Evolutionary conservation across 2,113 vertebrate species (phyloP).

Genomic region (Eptesicus fuscus): DNA sequence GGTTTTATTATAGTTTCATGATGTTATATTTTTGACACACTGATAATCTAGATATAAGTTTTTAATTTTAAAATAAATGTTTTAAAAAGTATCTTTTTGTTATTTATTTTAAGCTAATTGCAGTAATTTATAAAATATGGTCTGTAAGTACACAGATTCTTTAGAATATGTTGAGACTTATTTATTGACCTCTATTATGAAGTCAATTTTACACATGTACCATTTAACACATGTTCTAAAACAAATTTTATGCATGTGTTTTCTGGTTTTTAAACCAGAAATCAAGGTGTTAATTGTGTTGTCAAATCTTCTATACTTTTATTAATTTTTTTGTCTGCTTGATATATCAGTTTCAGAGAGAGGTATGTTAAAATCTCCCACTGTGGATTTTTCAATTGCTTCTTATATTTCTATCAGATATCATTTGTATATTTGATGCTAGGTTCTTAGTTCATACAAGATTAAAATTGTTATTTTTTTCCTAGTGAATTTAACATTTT

Average conservation of each 20-base stretch:
- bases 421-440: conserved; percentile 4
- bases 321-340: neutral
- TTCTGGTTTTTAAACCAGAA: conserved; percentile 14
- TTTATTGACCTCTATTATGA: neutral
- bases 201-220: neutral
- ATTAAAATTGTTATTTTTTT: neutral
- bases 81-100: neutral
- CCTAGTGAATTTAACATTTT: neutral
- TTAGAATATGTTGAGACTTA: neutral
- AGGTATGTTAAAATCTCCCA: neutral
- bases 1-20: neutral
- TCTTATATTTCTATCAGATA: neutral
- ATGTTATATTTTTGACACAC: conserved; percentile 17
- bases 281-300: neutral
- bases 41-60: neutral
- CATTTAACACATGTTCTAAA: neutral
- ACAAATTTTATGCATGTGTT: neutral
- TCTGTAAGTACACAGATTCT: neutral
- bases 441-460: neutral
- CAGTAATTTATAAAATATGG: neutral
- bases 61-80: conserved; percentile 30
- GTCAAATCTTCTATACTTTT: neutral
- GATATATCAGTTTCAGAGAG: neutral
- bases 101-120: conserved; percentile 23
- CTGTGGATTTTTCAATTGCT: neutral